Evolutionary conservation across 2,797 vertebrate genomes (phyloP).

Genomic region (Fistularia tabacaria): DNA sequence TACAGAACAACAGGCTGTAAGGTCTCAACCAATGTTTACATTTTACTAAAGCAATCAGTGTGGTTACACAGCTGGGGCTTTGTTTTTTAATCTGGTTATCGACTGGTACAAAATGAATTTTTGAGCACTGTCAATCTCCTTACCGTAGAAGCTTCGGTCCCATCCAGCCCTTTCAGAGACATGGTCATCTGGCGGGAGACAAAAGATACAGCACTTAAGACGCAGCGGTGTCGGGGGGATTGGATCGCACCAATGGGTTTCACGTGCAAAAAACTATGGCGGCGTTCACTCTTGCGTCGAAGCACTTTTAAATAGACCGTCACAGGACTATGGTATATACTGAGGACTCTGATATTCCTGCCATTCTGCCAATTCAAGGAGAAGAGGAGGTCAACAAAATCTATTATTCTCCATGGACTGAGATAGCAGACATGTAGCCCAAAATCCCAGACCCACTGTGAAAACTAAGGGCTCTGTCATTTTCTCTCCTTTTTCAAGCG

Average conservation of each 20-base stretch:
- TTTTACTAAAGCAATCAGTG: slow-evolving; percentile 45
- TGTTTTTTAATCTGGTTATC: slow-evolving; percentile 9
- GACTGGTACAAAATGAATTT: slow-evolving; percentile 17
- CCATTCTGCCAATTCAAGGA: slow-evolving; percentile 20
- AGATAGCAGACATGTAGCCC: too few relatives aligned
- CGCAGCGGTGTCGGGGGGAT: neutral
- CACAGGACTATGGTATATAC: neutral
- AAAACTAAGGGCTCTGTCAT: too few relatives aligned
- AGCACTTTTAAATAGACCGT: too few relatives aligned
- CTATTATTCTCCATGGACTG: too few relatives aligned
- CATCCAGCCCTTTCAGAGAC: slow-evolving; percentile 60
- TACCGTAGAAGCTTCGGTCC: slow-evolving; percentile 63
- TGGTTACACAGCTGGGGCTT: slow-evolving; percentile 20
- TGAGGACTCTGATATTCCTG: neutral
- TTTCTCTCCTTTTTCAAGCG: too few relatives aligned
- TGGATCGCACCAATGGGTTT: too few relatives aligned
- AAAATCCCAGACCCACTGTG: too few relatives aligned
- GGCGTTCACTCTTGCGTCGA: too few relatives aligned
- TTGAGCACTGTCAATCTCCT: slow-evolving; percentile 31
- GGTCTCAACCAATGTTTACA: slow-evolving; percentile 30
- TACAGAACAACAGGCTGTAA: neutral
- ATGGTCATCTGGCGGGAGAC: slow-evolving; percentile 66
- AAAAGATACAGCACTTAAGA: slow-evolving; percentile 9
- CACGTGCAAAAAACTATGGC: too few relatives aligned
- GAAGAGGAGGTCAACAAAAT: slow-evolving; percentile 25